These are phyloP conservation scores for Drosophila fuyamai DNA, from an alignment of 1,140 invertebrate species.

Conservation along the genomic window DNA sequence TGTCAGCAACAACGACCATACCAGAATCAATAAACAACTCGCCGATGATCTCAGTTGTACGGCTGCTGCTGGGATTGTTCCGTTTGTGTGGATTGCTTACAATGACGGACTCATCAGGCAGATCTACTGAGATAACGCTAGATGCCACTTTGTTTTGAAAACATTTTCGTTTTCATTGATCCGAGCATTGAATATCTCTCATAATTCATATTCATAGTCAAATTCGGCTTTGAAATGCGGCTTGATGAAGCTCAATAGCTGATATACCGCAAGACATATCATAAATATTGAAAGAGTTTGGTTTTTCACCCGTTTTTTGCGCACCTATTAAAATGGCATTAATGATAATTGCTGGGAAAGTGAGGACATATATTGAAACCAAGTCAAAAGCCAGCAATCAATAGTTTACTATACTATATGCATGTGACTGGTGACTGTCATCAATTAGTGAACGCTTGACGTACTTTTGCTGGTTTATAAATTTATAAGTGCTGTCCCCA, in stretches of 20 bases:
- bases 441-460: slow-evolving; percentile 47
- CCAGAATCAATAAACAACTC: slow-evolving; percentile 66
- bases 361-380: slow-evolving; percentile 31
- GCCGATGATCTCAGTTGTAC: slow-evolving; percentile 69
- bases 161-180: slow-evolving; percentile 36
- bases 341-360: slow-evolving; percentile 51
- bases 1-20: slow-evolving; percentile 13
- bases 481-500: slow-evolving; percentile 31
- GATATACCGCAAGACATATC: slow-evolving; percentile 14
- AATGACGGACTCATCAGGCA: slow-evolving; percentile 17
- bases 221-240: slow-evolving; percentile 32
- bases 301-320: slow-evolving; percentile 23
- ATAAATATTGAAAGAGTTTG: slow-evolving; percentile 39
- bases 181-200: slow-evolving; percentile 16
- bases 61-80: slow-evolving; percentile 32
- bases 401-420: slow-evolving; percentile 36
- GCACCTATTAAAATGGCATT: slow-evolving; percentile 42
- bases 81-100: slow-evolving; percentile 24
- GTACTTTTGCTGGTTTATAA: slow-evolving; percentile 37
- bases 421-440: slow-evolving; percentile 35
- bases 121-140: slow-evolving; percentile 18
- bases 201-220: slow-evolving; percentile 25
- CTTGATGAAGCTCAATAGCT: slow-evolving; percentile 23
- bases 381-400: slow-evolving; percentile 44
- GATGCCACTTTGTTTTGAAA: slow-evolving; percentile 31